phyloP scores from a whole-genome alignment of 2,888 invertebrate species.

The Zhuqinia jingwanae region DNA sequence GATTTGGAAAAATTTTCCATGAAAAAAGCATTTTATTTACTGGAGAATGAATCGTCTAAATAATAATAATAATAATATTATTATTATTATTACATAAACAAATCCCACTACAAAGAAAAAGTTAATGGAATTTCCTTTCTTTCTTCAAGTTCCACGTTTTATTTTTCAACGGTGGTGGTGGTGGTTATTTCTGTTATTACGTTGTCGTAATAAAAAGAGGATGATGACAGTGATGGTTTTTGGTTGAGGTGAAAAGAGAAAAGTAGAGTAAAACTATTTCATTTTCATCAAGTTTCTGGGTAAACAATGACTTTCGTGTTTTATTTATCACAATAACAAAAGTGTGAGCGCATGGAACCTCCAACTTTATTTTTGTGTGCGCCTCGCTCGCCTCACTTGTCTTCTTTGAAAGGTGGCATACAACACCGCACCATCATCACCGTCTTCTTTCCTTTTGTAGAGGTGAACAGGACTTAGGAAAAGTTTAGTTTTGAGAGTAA shows the following conservation, averaged over 20 bases:
- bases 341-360: no score
- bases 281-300: conserved; percentile 65
- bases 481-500: conserved; percentile 55
- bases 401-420: no score
- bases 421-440: no score
- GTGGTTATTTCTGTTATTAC: no score
- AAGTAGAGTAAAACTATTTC: conserved; percentile 36
- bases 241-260: neutral
- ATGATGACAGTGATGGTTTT: neutral
- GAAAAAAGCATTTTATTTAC: no score
- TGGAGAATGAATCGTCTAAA: no score
- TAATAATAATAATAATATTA: no score
- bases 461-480: conserved; percentile 28
- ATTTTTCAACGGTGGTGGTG: conserved; percentile 8
- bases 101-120: conserved; percentile 79
- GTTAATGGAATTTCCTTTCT: conserved; percentile 79
- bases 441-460: neutral
- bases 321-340: conserved; percentile 41
- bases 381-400: no score
- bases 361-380: no score
- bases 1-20: no score
- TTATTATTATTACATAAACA: conserved; percentile 49
- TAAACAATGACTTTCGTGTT: conserved; percentile 77
- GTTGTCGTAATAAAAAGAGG: no score
- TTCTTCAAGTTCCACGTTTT: conserved; percentile 74